Evolutionary conservation across 2,888 invertebrate species (phyloP).

Genomic region (Polietes domitor): DNA sequence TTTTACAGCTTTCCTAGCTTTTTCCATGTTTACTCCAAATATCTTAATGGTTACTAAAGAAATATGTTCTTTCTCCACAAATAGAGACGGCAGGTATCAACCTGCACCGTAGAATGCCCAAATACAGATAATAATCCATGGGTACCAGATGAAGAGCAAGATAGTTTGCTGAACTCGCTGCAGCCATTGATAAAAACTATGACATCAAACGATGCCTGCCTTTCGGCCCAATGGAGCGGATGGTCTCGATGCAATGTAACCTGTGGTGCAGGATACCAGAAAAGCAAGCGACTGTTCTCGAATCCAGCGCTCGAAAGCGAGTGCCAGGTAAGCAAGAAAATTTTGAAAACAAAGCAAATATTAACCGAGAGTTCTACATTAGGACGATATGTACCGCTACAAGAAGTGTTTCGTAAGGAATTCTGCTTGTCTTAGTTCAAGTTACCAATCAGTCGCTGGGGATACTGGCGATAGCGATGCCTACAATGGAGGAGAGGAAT

Average conservation of each 20-base stretch:
- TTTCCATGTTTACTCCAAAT: no score
- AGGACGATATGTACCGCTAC: neutral
- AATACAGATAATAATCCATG: constrained; percentile 28
- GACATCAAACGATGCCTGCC: constrained; percentile 82
- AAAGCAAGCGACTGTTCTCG: constrained; percentile 84
- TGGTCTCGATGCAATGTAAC: constrained; percentile 90
- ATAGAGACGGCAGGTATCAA: constrained; percentile 74
- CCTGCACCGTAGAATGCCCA: constrained; percentile 79
- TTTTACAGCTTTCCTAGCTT: no score
- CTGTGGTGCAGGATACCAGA: constrained; percentile 86
- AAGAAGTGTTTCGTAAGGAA: neutral
- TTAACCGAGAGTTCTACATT: neutral
- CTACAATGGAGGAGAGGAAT: no score
- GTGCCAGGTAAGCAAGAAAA: constrained; percentile 81
- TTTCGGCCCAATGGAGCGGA: constrained; percentile 87
- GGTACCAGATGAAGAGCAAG: neutral
- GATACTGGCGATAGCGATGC: neutral
- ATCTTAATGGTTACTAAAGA: no score
- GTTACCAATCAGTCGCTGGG: neutral
- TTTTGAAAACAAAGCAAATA: neutral
- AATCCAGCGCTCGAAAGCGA: constrained; percentile 82
- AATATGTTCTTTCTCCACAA: no score
- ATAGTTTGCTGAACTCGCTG: constrained; percentile 23
- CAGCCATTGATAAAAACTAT: constrained; percentile 17
- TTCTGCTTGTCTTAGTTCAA: neutral